Conservation (phyloP, 2,888 invertebrate genomes). For the Orchestes rusci region DNA sequence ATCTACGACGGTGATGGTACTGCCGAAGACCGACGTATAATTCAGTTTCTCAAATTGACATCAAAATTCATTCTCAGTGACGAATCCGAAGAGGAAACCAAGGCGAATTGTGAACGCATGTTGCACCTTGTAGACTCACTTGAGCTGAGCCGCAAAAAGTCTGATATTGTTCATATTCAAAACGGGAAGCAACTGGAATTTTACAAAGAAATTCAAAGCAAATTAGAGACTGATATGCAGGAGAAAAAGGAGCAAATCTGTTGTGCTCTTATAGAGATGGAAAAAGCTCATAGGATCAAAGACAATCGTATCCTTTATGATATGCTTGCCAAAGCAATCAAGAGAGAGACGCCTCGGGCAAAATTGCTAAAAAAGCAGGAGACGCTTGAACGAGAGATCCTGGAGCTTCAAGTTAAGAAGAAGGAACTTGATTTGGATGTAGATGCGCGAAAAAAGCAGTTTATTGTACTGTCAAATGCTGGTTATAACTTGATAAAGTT, state of each 20-base stretch:
- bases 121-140: constrained; percentile 78
- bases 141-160: constrained; percentile 81
- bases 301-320: constrained; percentile 92
- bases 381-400: constrained; percentile 65
- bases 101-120: constrained; percentile 67
- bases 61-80: constrained; percentile 68
- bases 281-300: constrained; percentile 76
- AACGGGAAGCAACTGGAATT: constrained; percentile 77
- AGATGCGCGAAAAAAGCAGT: constrained; percentile 79
- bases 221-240: constrained; percentile 73
- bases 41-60: constrained; percentile 74
- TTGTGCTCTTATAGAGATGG: constrained; percentile 71
- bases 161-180: constrained; percentile 71
- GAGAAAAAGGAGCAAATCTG: constrained; percentile 75
- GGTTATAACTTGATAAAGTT: too few relatives aligned
- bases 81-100: constrained; percentile 31
- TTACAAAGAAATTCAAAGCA: constrained; percentile 68
- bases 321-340: constrained; percentile 83
- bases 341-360: constrained; percentile 81
- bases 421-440: constrained; percentile 69
- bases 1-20: constrained; percentile 96
- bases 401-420: constrained; percentile 61
- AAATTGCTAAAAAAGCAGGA: constrained; percentile 66
- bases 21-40: constrained; percentile 87
- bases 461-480: constrained; percentile 83